Evolutionary conservation across 2,888 invertebrate species (phyloP).

Genomic region (Ectropis crepuscularia): DNA sequence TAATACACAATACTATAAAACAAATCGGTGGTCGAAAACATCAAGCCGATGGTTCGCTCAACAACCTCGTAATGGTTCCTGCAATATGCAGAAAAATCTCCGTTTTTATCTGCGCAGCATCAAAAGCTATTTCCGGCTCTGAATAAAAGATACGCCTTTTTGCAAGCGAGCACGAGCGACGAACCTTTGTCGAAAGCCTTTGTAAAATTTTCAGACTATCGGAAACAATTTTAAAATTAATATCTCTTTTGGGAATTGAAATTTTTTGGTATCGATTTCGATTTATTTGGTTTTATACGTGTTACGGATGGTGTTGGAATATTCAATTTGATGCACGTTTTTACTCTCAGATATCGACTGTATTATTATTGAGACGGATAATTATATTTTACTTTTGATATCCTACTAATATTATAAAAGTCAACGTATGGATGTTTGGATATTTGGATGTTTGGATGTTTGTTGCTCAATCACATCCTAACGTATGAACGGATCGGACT

Average conservation of each 20-base stretch:
- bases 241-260: background rate
- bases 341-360: no score
- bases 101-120: constrained; percentile 21
- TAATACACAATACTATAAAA: no score
- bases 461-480: no score
- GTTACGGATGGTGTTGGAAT: background rate
- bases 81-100: constrained; percentile 25
- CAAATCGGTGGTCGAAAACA: no score
- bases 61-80: constrained; percentile 13
- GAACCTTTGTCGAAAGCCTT: background rate
- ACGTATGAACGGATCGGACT: no score
- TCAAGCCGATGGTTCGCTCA: background rate
- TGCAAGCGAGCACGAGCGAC: constrained; percentile 6
- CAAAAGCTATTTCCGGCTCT: constrained; percentile 23
- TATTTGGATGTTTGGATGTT: no score
- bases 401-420: no score
- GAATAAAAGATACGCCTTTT: constrained; percentile 23
- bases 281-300: background rate
- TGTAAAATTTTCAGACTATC: constrained; percentile 10
- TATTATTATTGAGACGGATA: no score
- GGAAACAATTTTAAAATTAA: constrained; percentile 6
- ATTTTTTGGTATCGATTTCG: background rate
- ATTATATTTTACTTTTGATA: no score
- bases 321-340: background rate
- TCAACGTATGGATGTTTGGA: no score